Conservation (phyloP, 2,888 invertebrate species). For the Orthosia gothica region DNA sequence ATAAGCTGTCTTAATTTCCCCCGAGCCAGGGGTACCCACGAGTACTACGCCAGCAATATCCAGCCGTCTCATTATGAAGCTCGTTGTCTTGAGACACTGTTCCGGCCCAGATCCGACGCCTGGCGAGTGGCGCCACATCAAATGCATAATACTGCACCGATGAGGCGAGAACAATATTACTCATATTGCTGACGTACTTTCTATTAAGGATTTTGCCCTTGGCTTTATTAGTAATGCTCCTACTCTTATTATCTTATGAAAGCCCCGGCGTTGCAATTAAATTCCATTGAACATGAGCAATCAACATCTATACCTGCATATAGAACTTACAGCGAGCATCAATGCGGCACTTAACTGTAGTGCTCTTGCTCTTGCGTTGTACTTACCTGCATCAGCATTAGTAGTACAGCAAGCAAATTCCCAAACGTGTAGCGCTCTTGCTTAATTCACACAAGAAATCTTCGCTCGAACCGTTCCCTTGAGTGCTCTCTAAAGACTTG, state of each 20-base stretch:
- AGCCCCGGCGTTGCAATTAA: slow-evolving; percentile 36
- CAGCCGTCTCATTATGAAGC: slow-evolving; percentile 78
- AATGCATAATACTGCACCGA: slow-evolving; percentile 66
- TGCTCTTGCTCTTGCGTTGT: slow-evolving; percentile 56
- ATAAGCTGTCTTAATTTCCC: slow-evolving; percentile 86
- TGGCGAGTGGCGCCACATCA: slow-evolving; percentile 55
- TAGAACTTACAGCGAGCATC: slow-evolving; percentile 52
- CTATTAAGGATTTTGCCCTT: slow-evolving; percentile 19
- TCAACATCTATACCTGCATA: slow-evolving; percentile 48
- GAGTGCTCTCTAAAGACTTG: slow-evolving; percentile 82
- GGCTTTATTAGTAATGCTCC: slow-evolving; percentile 22
- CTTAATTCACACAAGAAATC: slow-evolving; percentile 84
- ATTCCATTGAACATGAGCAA: slow-evolving; percentile 53
- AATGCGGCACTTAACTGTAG: slow-evolving; percentile 67
- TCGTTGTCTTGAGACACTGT: slow-evolving; percentile 78
- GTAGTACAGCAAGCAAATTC: slow-evolving; percentile 73
- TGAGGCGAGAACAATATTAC: slow-evolving; percentile 53
- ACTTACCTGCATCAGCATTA: slow-evolving; percentile 74
- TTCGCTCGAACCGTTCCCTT: slow-evolving; percentile 77
- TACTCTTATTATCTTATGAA: slow-evolving; percentile 8
- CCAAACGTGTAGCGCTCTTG: slow-evolving; percentile 72
- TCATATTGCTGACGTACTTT: slow-evolving; percentile 49
- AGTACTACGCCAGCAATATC: slow-evolving; percentile 78
- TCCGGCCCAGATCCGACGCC: slow-evolving; percentile 60
- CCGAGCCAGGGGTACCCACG: slow-evolving; percentile 73